Base-by-base conservation (phyloP, 2,888 invertebrate species). In the Lymantria dispar region DNA sequence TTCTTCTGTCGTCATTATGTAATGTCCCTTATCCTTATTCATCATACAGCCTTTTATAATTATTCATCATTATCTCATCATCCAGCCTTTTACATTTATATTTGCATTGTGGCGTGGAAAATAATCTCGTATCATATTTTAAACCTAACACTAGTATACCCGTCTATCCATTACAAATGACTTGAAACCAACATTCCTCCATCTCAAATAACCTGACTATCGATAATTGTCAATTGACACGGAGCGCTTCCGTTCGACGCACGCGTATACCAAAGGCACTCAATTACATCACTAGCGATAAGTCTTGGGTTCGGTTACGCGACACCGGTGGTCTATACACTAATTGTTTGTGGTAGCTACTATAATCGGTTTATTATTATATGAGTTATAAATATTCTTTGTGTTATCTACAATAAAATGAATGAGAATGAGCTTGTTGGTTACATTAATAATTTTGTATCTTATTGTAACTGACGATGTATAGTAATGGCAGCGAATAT, bases 191-290 rank as follows among this genome's bases (percentile, higher is more conserved):
- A 46, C 50, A 54, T 49, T 42, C 30, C 15, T n/a, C 1, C 12
- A 48, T 49, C 37, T 48, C 44, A 33, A 31, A 31, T 62, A 53
- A 52, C 55, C 41, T 36, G 43, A 37, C 30, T 54, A 63, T 56
- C 54, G 43, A 61, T 57, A 62, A 51, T 58, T 33, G 50, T 54
- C 54, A 56, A 56, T 56, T 65, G 62, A 58, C 62, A 59, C 62
- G 49, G 49, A 9, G 12, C 37, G 60, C 72, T 71, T 71, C 70
- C 70, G 70, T 64, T 52, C 52, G 47, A 52, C 61, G 66, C 62
- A 44, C 57, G 67, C 60, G 61, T 64, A 46, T 68, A 70, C 67
- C 69, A 55, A 57, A 40, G 56, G 57, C 64, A 64, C 71, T 71
- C 72, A 63, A 67, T 67, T 67, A 69, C 68, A 57, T 46, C 51